phyloP scores from a whole-genome alignment of 2,888 invertebrate genomes.

The Anodontia alba region DNA sequence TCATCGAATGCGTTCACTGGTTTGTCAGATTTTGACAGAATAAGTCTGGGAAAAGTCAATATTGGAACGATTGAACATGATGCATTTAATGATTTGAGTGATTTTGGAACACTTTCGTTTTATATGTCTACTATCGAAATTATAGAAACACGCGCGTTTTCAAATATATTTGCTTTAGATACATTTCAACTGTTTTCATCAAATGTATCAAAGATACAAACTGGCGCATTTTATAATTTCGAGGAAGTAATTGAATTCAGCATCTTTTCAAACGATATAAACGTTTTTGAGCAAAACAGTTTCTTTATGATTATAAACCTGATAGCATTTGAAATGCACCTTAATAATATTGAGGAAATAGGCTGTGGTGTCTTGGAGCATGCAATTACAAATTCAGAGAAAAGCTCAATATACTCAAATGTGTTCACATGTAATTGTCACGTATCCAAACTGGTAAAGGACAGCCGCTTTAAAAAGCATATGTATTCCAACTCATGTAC shows the following conservation, averaged over 20 bases:
- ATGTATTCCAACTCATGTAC: slow-evolving; percentile 33
- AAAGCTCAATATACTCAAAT: slow-evolving; percentile 22
- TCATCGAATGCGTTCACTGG: slow-evolving; percentile 15
- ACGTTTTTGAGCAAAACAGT: neutral
- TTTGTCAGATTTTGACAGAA: slow-evolving; percentile 1
- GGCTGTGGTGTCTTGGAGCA: slow-evolving; percentile 31
- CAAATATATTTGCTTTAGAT: slow-evolving; percentile 35
- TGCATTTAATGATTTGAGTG: slow-evolving; percentile 34
- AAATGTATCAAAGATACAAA: slow-evolving; percentile 18
- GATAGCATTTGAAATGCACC: neutral
- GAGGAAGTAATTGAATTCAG: slow-evolving; percentile 31
- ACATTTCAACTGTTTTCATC: slow-evolving; percentile 8
- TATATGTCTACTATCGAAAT: slow-evolving; percentile 15
- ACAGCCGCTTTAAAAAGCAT: neutral
- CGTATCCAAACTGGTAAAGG: slow-evolving; percentile 8
- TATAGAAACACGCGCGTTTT: slow-evolving; percentile 27
- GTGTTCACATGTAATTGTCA: slow-evolving; percentile 23
- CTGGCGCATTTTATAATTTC: slow-evolving; percentile 16
- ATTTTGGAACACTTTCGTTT: slow-evolving; percentile 26
- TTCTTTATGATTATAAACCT: slow-evolving; percentile 16
- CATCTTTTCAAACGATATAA: slow-evolving; percentile 18
- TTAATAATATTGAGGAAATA: slow-evolving; percentile 18
- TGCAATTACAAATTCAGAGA: neutral
- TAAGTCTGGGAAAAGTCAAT: slow-evolving; percentile 19
- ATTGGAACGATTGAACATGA: slow-evolving; percentile 26